Base-by-base conservation (phyloP, 2,797 vertebrate genomes). In the Todus mexicanus region DNA sequence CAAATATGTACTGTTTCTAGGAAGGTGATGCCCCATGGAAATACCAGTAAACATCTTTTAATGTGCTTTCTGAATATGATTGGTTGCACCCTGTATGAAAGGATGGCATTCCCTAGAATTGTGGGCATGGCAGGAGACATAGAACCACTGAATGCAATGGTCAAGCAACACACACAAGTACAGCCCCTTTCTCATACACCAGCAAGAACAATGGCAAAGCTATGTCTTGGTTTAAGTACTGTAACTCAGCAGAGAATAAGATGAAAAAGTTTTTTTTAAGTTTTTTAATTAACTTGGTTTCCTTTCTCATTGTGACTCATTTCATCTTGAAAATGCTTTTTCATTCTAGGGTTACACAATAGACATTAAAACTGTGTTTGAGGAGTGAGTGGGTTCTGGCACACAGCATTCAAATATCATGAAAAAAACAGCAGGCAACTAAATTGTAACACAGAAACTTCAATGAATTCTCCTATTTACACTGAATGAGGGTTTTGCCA, bases 361-460 rank as follows among this genome's bases (percentile, higher is more conserved):
- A 35, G 57, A 45, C 69, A 65, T 92, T 80, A 61, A 83, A 89
- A 42, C 16, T 42, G 31, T 53, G 26, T 48, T 82, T 57, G 68
- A 85, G 54, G 72, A 75, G 10, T 10, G 45, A 54, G 50, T 33
- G 29, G 11, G 40, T 84, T 91, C 80, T 70, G 89, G 88, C 37
- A 61, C 56, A 47, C 33, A 43, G 20, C 5, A 5, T 54, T 76
- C 84, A 68, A 29, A 37, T 12, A 7, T 29, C 70, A 92, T 71
- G 74, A 69, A 91, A 92, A 93, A 61, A 74, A 37, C n/a, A 84
- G 21, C 70, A 75, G 31, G n/a, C 11, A 87, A 38, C 37, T 22
- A 11, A 73, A 69, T 1, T 38, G n/a, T 6, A 48, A 53, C 71
- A 37, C 43, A 48, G 40, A 87, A 53, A 38, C 88, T 84, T 74